phyloP scores from a whole-genome alignment of 2,113 vertebrate genomes.

The Petrocephalus microphthalmus region DNA sequence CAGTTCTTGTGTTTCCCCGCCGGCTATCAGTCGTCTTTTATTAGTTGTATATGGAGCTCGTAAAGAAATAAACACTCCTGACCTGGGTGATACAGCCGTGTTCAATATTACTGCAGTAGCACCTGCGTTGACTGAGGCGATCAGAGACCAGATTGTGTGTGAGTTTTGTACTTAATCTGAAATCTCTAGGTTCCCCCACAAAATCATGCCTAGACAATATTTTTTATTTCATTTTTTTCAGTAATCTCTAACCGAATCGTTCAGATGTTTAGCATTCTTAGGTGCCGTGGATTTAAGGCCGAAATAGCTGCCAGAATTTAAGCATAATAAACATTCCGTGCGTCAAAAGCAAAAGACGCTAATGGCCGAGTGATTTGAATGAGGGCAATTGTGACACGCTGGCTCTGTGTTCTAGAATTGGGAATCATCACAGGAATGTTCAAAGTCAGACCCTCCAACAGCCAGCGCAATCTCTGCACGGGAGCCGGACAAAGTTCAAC shows the following conservation, averaged over 20 bases:
- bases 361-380: neutral
- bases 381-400: neutral
- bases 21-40: neutral
- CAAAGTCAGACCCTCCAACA: neutral
- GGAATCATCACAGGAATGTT: neutral
- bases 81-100: neutral
- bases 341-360: neutral
- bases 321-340: neutral
- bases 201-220: neutral
- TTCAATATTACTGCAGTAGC: neutral
- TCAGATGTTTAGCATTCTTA: neutral
- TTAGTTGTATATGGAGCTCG: neutral
- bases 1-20: neutral
- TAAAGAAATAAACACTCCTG: neutral
- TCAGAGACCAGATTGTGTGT: neutral
- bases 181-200: neutral
- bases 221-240: neutral
- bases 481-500: neutral
- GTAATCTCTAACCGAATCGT: neutral
- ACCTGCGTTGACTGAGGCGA: neutral
- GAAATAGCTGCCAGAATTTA: neutral
- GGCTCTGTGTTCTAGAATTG: neutral
- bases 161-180: neutral
- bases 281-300: neutral
- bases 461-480: neutral